phyloP scores from a whole-genome alignment of 1,140 invertebrate species.

The Drosophila ananassae region DNA sequence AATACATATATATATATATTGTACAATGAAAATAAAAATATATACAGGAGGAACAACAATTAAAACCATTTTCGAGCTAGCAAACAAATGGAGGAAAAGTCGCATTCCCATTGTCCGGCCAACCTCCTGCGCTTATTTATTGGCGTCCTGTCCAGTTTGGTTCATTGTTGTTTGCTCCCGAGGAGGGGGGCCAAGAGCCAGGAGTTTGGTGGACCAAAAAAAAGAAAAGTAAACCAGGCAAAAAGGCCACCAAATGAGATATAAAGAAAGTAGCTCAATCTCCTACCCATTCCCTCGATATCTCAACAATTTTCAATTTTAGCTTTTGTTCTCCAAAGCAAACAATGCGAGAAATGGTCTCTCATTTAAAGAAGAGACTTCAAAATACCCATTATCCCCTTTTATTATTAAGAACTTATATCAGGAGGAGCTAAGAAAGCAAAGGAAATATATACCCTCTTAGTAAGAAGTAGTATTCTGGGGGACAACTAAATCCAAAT shows the following conservation, averaged over 20 bases:
- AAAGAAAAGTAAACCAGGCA: slow-evolving; percentile 73
- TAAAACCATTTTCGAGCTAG: slow-evolving; percentile 77
- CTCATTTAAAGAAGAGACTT: neutral
- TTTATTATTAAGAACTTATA: neutral
- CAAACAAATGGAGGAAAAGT: slow-evolving; percentile 58
- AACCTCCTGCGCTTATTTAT: slow-evolving; percentile 73
- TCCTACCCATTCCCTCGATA: slow-evolving; percentile 43
- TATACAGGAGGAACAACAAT: slow-evolving; percentile 66
- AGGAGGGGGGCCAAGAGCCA: slow-evolving; percentile 30
- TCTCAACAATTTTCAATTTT: slow-evolving; percentile 82
- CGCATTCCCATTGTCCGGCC: slow-evolving; percentile 48
- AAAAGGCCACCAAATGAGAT: slow-evolving; percentile 74
- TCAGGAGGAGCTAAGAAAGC: too few species aligned
- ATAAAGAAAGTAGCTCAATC: slow-evolving; percentile 68
- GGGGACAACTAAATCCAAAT: slow-evolving; percentile 74
- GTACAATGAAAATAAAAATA: slow-evolving; percentile 43
- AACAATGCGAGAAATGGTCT: slow-evolving; percentile 48
- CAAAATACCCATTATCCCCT: neutral
- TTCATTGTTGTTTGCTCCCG: slow-evolving; percentile 70
- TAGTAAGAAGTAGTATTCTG: slow-evolving; percentile 6
- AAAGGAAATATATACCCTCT: neutral
- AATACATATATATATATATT: neutral
- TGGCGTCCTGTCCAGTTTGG: slow-evolving; percentile 65
- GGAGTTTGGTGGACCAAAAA: slow-evolving; percentile 16
- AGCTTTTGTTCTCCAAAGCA: slow-evolving; percentile 72